Conservation (phyloP, 2,888 invertebrate genomes). For the Zygogramma bicolorata region DNA sequence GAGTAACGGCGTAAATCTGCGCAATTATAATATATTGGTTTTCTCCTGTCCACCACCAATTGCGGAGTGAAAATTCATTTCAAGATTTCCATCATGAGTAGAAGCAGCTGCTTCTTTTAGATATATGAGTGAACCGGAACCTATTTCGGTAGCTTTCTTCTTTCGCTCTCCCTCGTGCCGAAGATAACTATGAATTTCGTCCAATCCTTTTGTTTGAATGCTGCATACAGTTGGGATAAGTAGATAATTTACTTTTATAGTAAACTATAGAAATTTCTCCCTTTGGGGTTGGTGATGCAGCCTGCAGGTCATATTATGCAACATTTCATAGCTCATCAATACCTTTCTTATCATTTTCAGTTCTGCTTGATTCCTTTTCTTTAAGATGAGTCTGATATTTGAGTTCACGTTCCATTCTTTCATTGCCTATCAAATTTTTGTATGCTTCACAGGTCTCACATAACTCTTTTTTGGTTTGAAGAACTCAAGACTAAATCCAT, state of each 20-base stretch:
- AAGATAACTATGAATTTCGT: conserved; percentile 38
- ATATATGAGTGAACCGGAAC: conserved; percentile 15
- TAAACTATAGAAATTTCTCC: conserved; percentile 42
- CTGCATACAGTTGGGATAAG: conserved; percentile 51
- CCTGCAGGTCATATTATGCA: conserved; percentile 46
- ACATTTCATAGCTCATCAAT: conserved; percentile 6
- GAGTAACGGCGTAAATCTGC: no score
- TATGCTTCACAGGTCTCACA: conserved; percentile 25
- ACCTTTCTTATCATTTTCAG: conserved; percentile 26
- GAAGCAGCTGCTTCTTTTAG: conserved; percentile 18
- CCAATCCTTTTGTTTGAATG: conserved; percentile 44
- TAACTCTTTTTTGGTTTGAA: conserved; percentile 32
- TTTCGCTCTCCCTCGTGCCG: conserved; percentile 52
- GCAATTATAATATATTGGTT: no score
- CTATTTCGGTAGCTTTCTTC: conserved; percentile 49
- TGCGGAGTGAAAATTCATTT: no score
- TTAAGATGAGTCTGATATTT: conserved; percentile 21
- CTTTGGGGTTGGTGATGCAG: conserved; percentile 44
- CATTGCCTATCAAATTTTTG: conserved; percentile 22
- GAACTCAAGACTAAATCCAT: conserved; percentile 32
- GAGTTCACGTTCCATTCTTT: not conserved
- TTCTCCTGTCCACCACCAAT: no score
- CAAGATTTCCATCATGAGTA: conserved; percentile 26
- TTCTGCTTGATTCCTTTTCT: conserved; percentile 26
- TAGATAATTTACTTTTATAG: conserved; percentile 49